A percentile compares a stretch with the other conserved stretches of the same genome.
Evolutionary conservation across 2,113 vertebrate species (phyloP).

Genomic region (Kryptolebias marmoratus): DNA sequence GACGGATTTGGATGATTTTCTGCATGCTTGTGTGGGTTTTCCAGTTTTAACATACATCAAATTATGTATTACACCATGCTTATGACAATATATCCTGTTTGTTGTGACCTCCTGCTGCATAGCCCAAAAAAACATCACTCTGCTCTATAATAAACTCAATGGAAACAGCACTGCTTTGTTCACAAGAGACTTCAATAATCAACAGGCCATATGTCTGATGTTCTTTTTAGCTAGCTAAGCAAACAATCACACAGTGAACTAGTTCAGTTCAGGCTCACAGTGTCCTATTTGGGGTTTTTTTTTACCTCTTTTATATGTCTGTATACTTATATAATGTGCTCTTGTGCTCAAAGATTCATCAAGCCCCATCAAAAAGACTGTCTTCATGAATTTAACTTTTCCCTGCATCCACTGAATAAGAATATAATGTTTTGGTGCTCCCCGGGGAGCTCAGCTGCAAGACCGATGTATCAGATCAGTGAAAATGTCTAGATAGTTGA

Average conservation of each 20-base stretch:
- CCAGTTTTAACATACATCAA: constrained; percentile 2
- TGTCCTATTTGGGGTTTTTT: constrained; percentile 28
- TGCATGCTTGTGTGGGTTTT: not conserved
- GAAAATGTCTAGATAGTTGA: constrained; percentile 70
- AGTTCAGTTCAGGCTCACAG: constrained; percentile 36
- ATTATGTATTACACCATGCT: not conserved
- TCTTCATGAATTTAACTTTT: constrained; percentile 34
- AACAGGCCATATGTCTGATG: constrained; percentile 29
- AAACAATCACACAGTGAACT: constrained; percentile 28
- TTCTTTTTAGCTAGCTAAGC: constrained; percentile 45
- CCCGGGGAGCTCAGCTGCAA: constrained; percentile 44
- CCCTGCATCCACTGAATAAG: constrained; percentile 32
- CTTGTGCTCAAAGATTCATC: not conserved
- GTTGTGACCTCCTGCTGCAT: constrained; percentile 27
- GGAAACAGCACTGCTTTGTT: constrained; percentile 47
- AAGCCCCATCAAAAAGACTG: not conserved
- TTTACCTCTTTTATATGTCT: constrained; percentile 5
- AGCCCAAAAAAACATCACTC: constrained; percentile 20
- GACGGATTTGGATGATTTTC: not conserved
- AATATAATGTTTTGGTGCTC: constrained; percentile 48
- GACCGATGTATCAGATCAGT: constrained; percentile 74
- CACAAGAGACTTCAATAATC: constrained; percentile 47
- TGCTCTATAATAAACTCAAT: constrained; percentile 51
- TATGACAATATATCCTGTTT: constrained; percentile 23
- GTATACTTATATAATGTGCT: not conserved